Evolutionary conservation across 2,797 vertebrate genomes (phyloP), one percentile per base, ranked within the genome.

Genomic region (Remorina albescens): DNA sequence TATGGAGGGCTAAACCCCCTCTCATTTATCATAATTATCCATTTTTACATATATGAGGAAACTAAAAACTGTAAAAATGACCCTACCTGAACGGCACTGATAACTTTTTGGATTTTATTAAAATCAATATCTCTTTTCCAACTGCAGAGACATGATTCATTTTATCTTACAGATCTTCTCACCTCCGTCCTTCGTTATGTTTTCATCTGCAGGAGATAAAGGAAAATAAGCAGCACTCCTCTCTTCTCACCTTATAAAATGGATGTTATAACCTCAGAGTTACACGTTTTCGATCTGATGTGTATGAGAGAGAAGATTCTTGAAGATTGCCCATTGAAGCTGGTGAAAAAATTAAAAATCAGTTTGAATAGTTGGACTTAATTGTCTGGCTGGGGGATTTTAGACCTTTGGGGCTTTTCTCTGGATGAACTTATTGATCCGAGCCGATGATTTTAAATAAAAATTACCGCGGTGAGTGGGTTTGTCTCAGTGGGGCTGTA

Each of bases 391-490:
- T 15, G 2, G 25, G 5, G 25, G 49, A 28, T 21, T 66, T 60
- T 53, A 37, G 26, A 37, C 4, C 47, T 47, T n/a, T 8, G 9
- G 21, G 21, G 25, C 32, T 64, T 5, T 1, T 49, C 26, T 65
- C 34, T 9, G 23, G 41, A 64, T 64, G 0, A 64, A 28, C 59
- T 9, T 42, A 69, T 42, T 49, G 65, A 65, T 78, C 58, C 28
- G 34, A 55, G 23, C 61, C 41, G 11, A 51, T 53, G 59, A 15
- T 61, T 51, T 69, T 30, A 59, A 59, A 59, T 13, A 6, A 51
- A 46, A 70, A 54, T 8, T 36, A 63, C 41, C 41, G 21, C 75
- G 28, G 74, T 44, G 18, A n/a, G 25, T 53, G n/a, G 60, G 13
- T 32, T 34, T 11, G n/a, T 50, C 57, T 59, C 0, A 15, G 23